Evolutionary conservation across 2,888 invertebrate species (phyloP).

Genomic region (Eupithecia subumbrata): DNA sequence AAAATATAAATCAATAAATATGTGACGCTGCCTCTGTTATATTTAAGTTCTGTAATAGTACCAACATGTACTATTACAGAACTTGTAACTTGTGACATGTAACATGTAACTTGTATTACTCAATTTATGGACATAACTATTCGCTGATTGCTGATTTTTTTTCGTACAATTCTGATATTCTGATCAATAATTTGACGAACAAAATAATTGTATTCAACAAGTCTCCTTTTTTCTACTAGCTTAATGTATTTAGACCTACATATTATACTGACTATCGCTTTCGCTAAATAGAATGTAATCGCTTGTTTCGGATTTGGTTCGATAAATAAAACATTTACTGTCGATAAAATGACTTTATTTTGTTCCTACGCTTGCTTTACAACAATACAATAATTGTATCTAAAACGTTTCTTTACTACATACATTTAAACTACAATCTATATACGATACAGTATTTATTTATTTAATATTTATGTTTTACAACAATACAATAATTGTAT

Average conservation of each 20-base stretch:
- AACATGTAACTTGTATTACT: background rate
- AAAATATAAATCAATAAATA: background rate
- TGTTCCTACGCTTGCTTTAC: conserved; percentile 71
- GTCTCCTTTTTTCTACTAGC: background rate
- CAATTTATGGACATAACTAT: background rate
- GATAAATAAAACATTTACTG: conserved; percentile 41
- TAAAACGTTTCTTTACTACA: conserved; percentile 63
- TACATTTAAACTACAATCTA: conserved; percentile 49
- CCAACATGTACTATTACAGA: background rate
- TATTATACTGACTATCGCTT: background rate
- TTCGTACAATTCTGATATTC: background rate
- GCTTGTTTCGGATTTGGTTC: background rate
- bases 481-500: conserved; percentile 72
- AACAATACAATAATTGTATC: conserved; percentile 71
- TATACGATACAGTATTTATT: no score
- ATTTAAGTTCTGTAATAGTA: background rate
- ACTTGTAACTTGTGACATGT: no score
- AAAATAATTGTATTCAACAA: background rate
- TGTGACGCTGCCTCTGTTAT: background rate
- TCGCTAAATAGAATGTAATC: background rate
- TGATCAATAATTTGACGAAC: background rate
- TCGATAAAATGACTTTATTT: conserved; percentile 68
- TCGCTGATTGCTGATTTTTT: background rate
- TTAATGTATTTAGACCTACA: background rate
- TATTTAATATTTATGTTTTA: no score